A percentile compares a stretch with the other conserved stretches of the same genome.
Conservation (phyloP, 2,888 invertebrate species). For the Drosophila nr. perissopoda region DNA sequence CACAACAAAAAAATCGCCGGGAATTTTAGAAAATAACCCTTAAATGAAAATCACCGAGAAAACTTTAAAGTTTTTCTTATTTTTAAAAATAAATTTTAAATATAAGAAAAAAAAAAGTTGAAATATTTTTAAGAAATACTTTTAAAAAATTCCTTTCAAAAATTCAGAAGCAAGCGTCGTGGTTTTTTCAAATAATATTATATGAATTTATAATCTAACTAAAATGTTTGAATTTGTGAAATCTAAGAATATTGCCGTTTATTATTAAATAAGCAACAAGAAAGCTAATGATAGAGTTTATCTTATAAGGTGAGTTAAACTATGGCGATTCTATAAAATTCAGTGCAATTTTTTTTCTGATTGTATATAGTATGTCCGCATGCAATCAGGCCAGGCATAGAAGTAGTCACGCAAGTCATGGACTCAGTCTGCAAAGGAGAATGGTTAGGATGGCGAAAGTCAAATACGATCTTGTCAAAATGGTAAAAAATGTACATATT, state of each 20-base stretch:
- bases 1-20: background rate
- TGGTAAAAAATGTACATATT: conserved; percentile 26
- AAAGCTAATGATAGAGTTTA: background rate
- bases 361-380: background rate
- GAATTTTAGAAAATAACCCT: background rate
- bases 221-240: background rate
- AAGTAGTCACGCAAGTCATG: background rate
- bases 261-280: background rate
- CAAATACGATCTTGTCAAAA: background rate
- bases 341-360: background rate
- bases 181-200: background rate
- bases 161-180: too few relatives aligned
- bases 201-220: background rate
- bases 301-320: background rate
- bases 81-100: background rate
- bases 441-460: background rate
- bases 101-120: background rate
- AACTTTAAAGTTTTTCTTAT: background rate
- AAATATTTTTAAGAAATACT: background rate
- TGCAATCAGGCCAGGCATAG: background rate
- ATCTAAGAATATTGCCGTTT: background rate
- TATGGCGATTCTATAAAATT: background rate
- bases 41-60: background rate
- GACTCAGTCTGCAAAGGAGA: background rate
- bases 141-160: background rate